Base-by-base conservation (phyloP, 2,888 invertebrate genomes). In the Portevinia maculata region DNA sequence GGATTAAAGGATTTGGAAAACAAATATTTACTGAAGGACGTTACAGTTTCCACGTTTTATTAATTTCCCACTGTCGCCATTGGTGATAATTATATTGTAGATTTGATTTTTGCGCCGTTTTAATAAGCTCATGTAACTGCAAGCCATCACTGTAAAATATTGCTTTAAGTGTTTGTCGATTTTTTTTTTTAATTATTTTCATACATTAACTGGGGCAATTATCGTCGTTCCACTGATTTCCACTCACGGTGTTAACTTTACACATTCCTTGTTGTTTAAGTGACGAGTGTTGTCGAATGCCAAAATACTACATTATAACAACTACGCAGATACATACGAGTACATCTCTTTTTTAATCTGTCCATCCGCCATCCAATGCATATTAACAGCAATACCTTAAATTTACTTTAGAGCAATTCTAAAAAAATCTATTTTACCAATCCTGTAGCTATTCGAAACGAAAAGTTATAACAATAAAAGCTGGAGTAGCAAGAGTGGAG, bases 141-240 rank as follows among this genome's bases (percentile, higher is more conserved):
- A 30, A 4, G 41, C 41, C 3, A 11, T 39, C 24, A 8, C n/a
- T 17, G 7, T 21, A 32, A 34, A 34, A 39, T 30, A 55, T 60
- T 67, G 24, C 73, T 67, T 67, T 41, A 64, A 79, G 46, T 79
- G 52, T 65, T 59, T 44, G 11, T 79, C n/a, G n/a, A n/a, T n/a
- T n/a, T n/a, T n/a, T n/a, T 39, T 39, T 53, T 53, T 50, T 50
- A 53, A 71, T 71, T 71, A 79, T 79, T 73, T 79, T 62, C 67
- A 73, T 60, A 48, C 62, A 79, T 79, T 57, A 57, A 39, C 79
- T n/a, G 21, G 34, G 62, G 67, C 69, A 74, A 74, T 79, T 73
- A 67, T 73, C 15, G 28, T 41, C 65, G 60, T 32, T 41, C 69
- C 52, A 71, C 30, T 48, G 34, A 44, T 34, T 67, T 19, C 15